Evolutionary conservation across 2,113 vertebrate species (phyloP).

Genomic region (Bostrychus sinensis): DNA sequence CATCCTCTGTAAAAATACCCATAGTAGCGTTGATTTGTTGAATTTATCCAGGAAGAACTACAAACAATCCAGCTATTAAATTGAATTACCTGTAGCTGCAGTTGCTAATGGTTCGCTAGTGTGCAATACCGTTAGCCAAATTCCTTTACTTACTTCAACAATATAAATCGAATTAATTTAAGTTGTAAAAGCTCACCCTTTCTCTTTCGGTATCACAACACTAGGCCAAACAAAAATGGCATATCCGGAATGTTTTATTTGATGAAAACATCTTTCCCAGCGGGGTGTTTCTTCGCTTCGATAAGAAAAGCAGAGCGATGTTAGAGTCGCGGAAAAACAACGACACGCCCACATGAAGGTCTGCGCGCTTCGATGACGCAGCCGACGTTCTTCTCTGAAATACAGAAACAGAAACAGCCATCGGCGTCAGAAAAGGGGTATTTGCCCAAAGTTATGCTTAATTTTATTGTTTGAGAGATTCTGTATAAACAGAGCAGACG

Average conservation of each 20-base stretch:
- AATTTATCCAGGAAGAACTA: background rate
- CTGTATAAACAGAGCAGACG: too few relatives aligned
- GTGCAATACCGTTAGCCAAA: conserved; percentile 36
- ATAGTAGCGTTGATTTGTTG: background rate
- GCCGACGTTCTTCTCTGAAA: background rate
- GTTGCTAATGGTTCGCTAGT: conserved; percentile 15
- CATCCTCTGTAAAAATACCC: too few relatives aligned
- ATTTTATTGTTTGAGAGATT: accelerated
- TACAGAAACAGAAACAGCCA: conserved; percentile 33
- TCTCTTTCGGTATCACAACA: accelerated
- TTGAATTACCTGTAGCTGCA: background rate
- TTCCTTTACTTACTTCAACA: background rate
- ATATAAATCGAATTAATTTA: background rate
- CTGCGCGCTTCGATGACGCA: conserved; percentile 45
- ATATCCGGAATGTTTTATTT: conserved; percentile 3
- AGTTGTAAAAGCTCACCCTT: conserved; percentile 21
- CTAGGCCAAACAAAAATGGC: background rate
- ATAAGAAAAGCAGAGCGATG: background rate
- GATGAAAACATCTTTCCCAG: conserved; percentile 24
- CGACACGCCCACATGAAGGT: background rate
- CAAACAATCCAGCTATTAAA: background rate
- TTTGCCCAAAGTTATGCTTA: background rate
- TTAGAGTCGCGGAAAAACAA: conserved; percentile 26
- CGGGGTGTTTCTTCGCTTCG: conserved; percentile 21
- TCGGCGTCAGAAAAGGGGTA: conserved; percentile 49